phyloP scores from a whole-genome alignment of 2,797 vertebrate species.

The Apodemus agrarius region DNA sequence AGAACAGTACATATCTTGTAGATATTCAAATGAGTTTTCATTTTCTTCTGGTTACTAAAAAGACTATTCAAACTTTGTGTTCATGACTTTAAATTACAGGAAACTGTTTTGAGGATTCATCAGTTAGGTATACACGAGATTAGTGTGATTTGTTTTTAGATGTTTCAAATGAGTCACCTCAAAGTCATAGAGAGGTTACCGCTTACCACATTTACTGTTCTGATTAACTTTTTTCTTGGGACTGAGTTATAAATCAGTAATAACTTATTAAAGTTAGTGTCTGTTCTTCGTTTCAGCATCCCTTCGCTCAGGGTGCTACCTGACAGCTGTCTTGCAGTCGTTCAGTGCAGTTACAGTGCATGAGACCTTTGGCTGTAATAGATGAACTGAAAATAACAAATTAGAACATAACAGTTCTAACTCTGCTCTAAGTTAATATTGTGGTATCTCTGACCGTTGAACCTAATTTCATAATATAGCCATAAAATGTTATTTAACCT shows the following conservation, averaged over 20 bases:
- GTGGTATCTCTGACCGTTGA: conserved; percentile 73
- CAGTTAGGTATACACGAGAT: conserved; percentile 82
- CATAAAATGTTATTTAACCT: conserved; percentile 68
- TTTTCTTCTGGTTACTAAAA: conserved; percentile 64
- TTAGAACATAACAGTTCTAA: conserved; percentile 58
- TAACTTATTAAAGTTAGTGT: conserved; percentile 70
- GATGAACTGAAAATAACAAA: conserved; percentile 59
- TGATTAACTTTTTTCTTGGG: conserved; percentile 85
- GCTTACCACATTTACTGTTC: conserved; percentile 87
- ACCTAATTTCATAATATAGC: conserved; percentile 77
- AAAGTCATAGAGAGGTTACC: conserved; percentile 88
- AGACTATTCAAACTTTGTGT: conserved; percentile 76
- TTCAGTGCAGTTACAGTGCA: conserved; percentile 54
- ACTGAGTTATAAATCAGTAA: conserved; percentile 76
- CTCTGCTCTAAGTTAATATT: conserved; percentile 61
- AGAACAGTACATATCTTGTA: conserved; percentile 21
- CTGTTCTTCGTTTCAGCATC: conserved; percentile 69
- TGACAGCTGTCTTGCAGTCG: conserved; percentile 48
- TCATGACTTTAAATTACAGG: conserved; percentile 88
- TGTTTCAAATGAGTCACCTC: conserved; percentile 89
- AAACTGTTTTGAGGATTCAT: conserved; percentile 86
- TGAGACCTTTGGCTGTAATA: conserved; percentile 55
- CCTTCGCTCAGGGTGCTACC: conserved; percentile 52
- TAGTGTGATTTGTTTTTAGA: conserved; percentile 87
- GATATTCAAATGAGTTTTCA: conserved; percentile 51